Conservation (phyloP, 2,113 vertebrate species). For the Saiga tatarica region DNA sequence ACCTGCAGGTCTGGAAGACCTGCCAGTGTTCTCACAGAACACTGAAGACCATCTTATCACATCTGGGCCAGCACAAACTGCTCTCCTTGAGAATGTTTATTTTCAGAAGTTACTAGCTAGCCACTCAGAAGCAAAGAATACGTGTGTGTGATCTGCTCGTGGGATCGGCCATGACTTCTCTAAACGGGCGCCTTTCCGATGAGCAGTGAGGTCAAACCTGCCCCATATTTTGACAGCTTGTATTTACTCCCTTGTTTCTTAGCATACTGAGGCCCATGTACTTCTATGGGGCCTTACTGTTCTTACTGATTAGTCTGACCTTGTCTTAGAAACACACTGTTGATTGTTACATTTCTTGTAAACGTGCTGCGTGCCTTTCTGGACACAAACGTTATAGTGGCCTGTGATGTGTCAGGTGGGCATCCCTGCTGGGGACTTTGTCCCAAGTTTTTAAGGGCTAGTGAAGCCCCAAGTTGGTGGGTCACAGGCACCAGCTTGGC, state of each 20-base stretch:
- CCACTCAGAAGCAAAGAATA: neutral
- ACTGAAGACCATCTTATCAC: neutral
- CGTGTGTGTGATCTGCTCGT: neutral
- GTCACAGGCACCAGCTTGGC: neutral
- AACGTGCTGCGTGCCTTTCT: neutral
- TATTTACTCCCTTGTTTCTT: neutral
- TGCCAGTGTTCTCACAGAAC: no score
- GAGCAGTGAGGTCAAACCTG: neutral
- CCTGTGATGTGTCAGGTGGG: neutral
- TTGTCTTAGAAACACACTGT: neutral
- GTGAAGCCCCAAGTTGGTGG: neutral
- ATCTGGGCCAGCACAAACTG: neutral
- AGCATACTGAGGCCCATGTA: neutral
- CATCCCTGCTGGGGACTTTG: neutral
- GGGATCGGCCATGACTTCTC: neutral
- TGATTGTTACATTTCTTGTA: neutral
- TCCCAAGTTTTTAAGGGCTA: neutral
- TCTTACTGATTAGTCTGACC: neutral
- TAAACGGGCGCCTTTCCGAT: accelerated
- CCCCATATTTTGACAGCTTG: neutral
- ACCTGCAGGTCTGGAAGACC: neutral
- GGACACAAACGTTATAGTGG: neutral
- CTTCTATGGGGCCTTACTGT: neutral
- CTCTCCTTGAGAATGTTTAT: neutral
- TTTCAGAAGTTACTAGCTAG: neutral